Evolutionary conservation across 2,113 vertebrate genomes (phyloP).

Genomic region (Xerus inauris): DNA sequence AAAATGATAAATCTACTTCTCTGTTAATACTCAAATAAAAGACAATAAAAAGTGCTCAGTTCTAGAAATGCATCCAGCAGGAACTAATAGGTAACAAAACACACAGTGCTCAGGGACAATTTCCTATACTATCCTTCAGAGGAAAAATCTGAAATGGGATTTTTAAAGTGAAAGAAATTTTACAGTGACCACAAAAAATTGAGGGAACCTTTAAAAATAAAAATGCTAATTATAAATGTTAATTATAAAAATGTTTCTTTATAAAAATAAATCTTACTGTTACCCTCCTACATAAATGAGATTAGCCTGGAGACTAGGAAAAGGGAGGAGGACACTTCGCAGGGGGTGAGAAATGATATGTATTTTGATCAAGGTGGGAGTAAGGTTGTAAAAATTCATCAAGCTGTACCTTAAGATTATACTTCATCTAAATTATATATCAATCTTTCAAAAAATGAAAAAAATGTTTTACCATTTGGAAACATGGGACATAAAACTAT

Average conservation of each 20-base stretch:
- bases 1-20: neutral
- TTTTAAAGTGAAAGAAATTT: constrained; percentile 39
- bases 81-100: neutral
- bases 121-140: neutral
- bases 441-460: constrained; percentile 28
- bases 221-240: neutral
- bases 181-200: neutral
- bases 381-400: neutral
- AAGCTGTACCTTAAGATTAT: neutral
- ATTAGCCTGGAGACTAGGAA: neutral
- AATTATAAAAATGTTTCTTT: neutral
- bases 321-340: neutral
- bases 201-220: neutral
- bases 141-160: neutral
- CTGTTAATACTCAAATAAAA: constrained; percentile 44
- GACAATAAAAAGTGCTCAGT: neutral
- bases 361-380: neutral
- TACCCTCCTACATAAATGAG: neutral
- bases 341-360: neutral
- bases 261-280: neutral
- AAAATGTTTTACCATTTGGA: neutral
- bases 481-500: neutral
- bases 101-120: neutral
- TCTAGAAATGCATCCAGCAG: neutral
- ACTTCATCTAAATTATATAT: neutral